phyloP scores from a whole-genome alignment of 2,888 invertebrate species.

The Drosophila mimetica region DNA sequence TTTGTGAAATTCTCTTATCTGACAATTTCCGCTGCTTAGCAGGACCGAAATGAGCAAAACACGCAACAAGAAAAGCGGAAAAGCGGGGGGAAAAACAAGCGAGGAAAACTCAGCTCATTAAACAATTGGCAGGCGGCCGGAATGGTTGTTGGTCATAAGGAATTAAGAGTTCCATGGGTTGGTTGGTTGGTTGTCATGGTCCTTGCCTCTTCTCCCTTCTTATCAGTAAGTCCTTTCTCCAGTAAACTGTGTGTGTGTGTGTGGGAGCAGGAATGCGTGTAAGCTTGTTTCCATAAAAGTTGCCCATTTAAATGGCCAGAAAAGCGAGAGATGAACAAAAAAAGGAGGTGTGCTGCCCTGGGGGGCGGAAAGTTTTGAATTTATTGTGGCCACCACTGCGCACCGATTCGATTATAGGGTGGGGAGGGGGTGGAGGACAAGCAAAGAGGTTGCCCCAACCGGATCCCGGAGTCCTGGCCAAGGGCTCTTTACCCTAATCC shows the following conservation, averaged over 20 bases:
- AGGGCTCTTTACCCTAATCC: slow-evolving; percentile 38
- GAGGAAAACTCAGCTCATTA: slow-evolving; percentile 69
- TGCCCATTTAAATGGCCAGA: slow-evolving; percentile 52
- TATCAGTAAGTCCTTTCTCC: slow-evolving; percentile 52
- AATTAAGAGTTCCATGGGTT: slow-evolving; percentile 57
- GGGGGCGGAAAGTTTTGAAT: slow-evolving; percentile 62
- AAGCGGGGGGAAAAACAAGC: slow-evolving; percentile 31
- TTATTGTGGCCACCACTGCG: slow-evolving; percentile 53
- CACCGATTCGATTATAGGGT: slow-evolving; percentile 56
- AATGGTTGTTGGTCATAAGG: slow-evolving; percentile 48
- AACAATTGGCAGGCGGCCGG: slow-evolving; percentile 68
- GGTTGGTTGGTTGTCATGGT: slow-evolving; percentile 30
- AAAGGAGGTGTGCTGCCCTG: slow-evolving; percentile 26
- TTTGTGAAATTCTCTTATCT: slow-evolving; percentile 68
- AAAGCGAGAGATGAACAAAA: slow-evolving; percentile 12
- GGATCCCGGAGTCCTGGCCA: slow-evolving; percentile 20
- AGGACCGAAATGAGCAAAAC: slow-evolving; percentile 37
- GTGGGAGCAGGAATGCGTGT: slow-evolving; percentile 42
- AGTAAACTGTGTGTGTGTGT: neutral
- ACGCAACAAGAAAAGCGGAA: slow-evolving; percentile 26
- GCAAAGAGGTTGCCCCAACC: slow-evolving; percentile 8
- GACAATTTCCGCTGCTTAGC: slow-evolving; percentile 66
- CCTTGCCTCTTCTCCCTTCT: slow-evolving; percentile 5
- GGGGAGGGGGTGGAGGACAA: slow-evolving; percentile 15
- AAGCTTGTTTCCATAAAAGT: slow-evolving; percentile 54